Base-by-base conservation (phyloP, 2,888 invertebrate species). In the Acanthococcus lagerstroemiae region DNA sequence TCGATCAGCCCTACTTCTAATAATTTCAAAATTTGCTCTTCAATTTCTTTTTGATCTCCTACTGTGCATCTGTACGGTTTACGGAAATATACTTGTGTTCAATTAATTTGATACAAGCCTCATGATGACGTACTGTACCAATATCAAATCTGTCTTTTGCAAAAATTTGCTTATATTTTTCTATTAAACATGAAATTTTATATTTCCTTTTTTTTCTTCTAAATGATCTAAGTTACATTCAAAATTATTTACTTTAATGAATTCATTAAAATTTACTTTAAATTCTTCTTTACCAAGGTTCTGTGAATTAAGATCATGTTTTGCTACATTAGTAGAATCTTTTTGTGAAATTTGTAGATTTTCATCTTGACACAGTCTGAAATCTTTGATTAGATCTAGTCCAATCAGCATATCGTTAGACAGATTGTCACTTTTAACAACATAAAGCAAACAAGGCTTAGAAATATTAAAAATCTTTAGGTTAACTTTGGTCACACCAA, bases 311-410 rank as follows among this genome's bases (percentile, higher is more conserved):
- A 37, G 15, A 37, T 9, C 12, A 37, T 37, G 7, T 9, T 37
- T 37, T 37, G 6, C 12, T 37, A 37, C 12, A 12, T 37, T 37
- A 37, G 6, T 12, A 9, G 37, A 37, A 12, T 12, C 6, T 37
- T 67, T 68, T 68, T 61, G 69, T 55, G 21, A 45, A 52, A 71
- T 71, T 48, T 68, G 57, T 63, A 72, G 67, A 46, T 73, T 67
- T 65, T 72, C 70, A 66, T 71, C 67, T 60, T 72, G 72, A 7
- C 65, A 70, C 54, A 72, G 65, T 55, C 69, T 69, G 27, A 71
- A 71, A 30, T 69, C 67, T 50, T 66, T 61, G 65, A 72, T 71
- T 0, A 66, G 65, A 66, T 72, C 72, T 66, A 72, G 65, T 37
- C 72, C 71, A 4, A 72, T 66, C 7, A 72, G 6, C 21, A 72